Evolutionary conservation across 2,113 vertebrate species (phyloP).

Genomic region (Cygnus buccinator): DNA sequence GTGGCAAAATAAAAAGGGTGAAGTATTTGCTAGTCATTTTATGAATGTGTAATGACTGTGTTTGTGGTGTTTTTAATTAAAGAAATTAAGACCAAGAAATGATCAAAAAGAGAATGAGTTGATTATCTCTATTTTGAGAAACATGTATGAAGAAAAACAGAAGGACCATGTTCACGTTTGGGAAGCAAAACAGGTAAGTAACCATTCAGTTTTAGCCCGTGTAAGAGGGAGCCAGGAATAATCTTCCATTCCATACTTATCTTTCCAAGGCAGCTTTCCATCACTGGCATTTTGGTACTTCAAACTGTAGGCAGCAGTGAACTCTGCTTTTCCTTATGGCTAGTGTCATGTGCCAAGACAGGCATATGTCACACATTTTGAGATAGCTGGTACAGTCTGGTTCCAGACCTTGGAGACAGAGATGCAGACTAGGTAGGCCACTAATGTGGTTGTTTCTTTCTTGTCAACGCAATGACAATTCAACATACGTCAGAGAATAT

Average conservation of each 20-base stretch:
- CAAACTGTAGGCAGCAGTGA: neutral
- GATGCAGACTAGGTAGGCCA: neutral
- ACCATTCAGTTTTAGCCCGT: neutral
- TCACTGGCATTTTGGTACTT: neutral
- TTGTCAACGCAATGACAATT: neutral
- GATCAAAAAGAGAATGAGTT: slow-evolving; percentile 95
- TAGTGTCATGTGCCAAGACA: neutral
- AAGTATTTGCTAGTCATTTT: neutral
- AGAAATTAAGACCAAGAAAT: slow-evolving; percentile 90
- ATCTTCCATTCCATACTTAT: neutral
- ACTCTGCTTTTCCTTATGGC: neutral
- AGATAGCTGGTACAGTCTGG: neutral
- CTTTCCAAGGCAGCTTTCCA: neutral
- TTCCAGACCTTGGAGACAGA: neutral
- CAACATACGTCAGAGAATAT: neutral
- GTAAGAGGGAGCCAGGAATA: neutral
- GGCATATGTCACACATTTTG: neutral
- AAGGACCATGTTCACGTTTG: slow-evolving; percentile 84
- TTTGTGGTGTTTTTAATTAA: slow-evolving; percentile 19
- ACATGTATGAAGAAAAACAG: slow-evolving; percentile 91
- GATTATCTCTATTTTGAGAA: slow-evolving; percentile 86
- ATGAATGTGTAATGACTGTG: neutral
- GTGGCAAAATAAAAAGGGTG: neutral
- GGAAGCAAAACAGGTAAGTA: slow-evolving; percentile 84
- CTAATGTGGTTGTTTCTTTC: neutral